Percentiles rank a stretch among this genome's conserved stretches.
These are phyloP conservation scores for Phytoseiulus persimilis DNA, from an alignment of 2,888 invertebrate genomes.

Conservation along the genomic window DNA sequence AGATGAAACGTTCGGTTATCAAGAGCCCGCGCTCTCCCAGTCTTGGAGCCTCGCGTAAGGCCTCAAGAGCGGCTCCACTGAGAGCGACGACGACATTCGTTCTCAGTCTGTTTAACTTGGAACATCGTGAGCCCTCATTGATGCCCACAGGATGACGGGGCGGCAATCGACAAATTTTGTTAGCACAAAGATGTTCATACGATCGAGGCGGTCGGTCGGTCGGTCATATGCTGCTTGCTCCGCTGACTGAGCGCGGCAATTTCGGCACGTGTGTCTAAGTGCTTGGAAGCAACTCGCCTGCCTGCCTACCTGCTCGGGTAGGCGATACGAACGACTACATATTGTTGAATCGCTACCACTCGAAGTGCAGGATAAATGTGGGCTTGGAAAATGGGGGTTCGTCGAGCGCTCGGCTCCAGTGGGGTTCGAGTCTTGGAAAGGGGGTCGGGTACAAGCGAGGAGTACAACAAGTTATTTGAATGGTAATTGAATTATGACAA, in stretches of 20 bases:
- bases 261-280: neutral
- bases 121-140: neutral
- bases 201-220: neutral
- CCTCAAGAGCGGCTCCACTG: no score
- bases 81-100: no score
- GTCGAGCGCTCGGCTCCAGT: neutral
- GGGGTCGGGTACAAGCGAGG: neutral
- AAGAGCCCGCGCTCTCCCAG: no score
- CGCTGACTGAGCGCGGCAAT: neutral
- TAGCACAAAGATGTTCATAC: neutral
- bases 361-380: neutral
- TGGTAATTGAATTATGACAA: slow-evolving; percentile 35
- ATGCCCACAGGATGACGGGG: neutral
- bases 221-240: neutral
- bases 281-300: neutral
- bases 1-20: no score
- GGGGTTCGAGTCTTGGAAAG: neutral
- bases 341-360: neutral
- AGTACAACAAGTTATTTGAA: slow-evolving; percentile 38
- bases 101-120: no score
- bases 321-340: neutral
- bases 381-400: neutral
- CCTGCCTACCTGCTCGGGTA: neutral
- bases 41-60: no score
- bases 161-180: neutral